A percentile compares a stretch with the other conserved stretches of the same genome.
These are phyloP conservation scores for Deilephila elpenor DNA, from an alignment of 2,888 invertebrate species.

Conservation along the genomic window DNA sequence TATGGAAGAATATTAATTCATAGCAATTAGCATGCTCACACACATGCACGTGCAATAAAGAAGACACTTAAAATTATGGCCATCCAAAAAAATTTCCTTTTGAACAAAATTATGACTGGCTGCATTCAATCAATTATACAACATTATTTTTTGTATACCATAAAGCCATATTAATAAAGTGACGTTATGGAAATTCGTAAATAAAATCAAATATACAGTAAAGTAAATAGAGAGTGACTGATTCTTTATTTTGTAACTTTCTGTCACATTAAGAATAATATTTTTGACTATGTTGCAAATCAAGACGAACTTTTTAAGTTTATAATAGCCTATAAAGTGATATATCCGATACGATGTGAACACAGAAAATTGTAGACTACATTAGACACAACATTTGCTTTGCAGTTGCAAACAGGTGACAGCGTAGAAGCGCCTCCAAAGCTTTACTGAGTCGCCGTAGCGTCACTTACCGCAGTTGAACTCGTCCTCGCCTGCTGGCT, in stretches of 20 bases:
- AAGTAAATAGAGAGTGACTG: too few relatives aligned
- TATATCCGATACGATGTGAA: not conserved
- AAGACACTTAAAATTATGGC: too few relatives aligned
- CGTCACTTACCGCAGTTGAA: constrained; percentile 75
- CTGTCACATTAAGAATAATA: not conserved
- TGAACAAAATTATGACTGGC: too few relatives aligned
- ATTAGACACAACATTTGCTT: constrained; percentile 6
- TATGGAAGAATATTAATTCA: not conserved
- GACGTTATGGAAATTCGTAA: too few relatives aligned
- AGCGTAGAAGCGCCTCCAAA: constrained; percentile 14
- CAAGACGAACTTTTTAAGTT: not conserved
- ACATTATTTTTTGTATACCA: too few relatives aligned
- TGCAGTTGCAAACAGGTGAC: not conserved
- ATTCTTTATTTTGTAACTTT: too few relatives aligned
- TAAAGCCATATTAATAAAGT: too few relatives aligned
- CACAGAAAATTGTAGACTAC: not conserved
- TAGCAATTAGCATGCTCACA: not conserved
- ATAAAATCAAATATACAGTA: too few relatives aligned
- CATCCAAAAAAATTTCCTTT: too few relatives aligned
- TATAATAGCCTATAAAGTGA: not conserved
- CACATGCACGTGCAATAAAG: not conserved
- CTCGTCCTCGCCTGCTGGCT: constrained; percentile 86
- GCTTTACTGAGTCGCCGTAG: constrained; percentile 5
- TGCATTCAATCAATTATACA: too few relatives aligned
- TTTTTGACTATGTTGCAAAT: not conserved